Base-by-base conservation (phyloP, 2,113 vertebrate species). In the Anolis carolinensis region DNA sequence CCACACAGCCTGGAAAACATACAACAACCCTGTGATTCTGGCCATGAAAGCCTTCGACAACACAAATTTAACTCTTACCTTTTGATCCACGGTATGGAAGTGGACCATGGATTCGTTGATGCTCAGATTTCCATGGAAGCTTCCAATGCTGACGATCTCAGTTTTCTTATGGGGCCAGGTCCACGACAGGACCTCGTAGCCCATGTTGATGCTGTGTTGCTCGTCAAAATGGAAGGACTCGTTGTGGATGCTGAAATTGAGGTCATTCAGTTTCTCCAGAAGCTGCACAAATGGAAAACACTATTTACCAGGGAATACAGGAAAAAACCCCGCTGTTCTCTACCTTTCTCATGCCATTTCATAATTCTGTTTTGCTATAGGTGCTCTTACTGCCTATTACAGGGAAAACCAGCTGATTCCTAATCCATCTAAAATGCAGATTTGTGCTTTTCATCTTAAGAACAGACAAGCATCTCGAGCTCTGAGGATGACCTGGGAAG, bases 101-200 rank as follows among this genome's bases (percentile, higher is more conserved):
- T 36, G 71, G 73, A 99, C 94, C 50, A 85, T 91, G 5, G 93
- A 52, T 8, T 13, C 80, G 0, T 90, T 83, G 65, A 98, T 70
- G 1, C 25, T 16, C 82, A 99, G 87, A 27, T 83, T 86, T n/a
- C 87, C 72, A 0, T 92, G 6, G 5, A 95, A 98, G 48, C 50
- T 59, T 1, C 98, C 98, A 4, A 98, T 94, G 0, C 67, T n/a
- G 59, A 5, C 68, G 25, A 97, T 91, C 0, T 21, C 2, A 0
- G 97, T 39, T 1, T 0, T 71, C 11, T 71, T 5, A 0, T 68
- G 83, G 1, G 8, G 75, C 97, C 97, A 98, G 67, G 91, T 76
- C 98, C 98, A 98, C 36, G 95, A 52, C n/a, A 98, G 70, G 9
- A 99, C 55, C 23, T 93, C 87, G 1, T 97, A 98, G 2, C 96